Evolutionary conservation across 2,888 invertebrate genomes (phyloP).

Genomic region (Eudasyphora cyanicolor): DNA sequence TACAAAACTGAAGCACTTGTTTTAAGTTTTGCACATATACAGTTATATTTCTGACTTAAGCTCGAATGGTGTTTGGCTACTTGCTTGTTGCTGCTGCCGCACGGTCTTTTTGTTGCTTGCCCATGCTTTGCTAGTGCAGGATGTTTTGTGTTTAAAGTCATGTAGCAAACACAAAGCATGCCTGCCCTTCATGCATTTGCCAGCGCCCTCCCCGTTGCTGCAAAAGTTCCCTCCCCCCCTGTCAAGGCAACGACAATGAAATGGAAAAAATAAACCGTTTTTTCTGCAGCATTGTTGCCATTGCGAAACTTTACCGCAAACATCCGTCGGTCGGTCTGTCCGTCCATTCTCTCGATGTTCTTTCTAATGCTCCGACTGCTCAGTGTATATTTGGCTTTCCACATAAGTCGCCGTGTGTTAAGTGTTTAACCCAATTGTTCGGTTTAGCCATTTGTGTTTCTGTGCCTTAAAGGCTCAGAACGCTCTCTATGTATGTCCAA

Average conservation of each 20-base stretch:
- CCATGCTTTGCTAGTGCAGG: background rate
- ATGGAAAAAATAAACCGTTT: conserved; percentile 46
- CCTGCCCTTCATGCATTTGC: conserved; percentile 62
- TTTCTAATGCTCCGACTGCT: conserved; percentile 10
- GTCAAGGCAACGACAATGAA: conserved; percentile 26
- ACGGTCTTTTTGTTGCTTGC: conserved; percentile 1
- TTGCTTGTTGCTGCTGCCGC: conserved; percentile 9
- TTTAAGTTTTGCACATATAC: conserved; percentile 48
- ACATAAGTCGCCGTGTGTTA: conserved; percentile 20
- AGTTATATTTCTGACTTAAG: conserved; percentile 31
- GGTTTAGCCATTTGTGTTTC: conserved; percentile 29
- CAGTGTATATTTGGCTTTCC: background rate
- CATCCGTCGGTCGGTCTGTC: conserved; percentile 50
- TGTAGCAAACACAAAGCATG: conserved; percentile 50
- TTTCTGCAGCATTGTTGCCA: conserved; percentile 11
- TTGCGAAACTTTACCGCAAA: conserved; percentile 44
- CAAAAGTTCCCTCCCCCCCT: background rate
- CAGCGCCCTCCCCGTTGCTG: background rate
- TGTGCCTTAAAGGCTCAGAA: conserved; percentile 31
- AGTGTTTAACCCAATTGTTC: conserved; percentile 38
- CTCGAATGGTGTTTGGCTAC: conserved; percentile 19
- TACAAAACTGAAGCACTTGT: conserved; percentile 62
- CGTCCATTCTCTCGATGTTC: background rate
- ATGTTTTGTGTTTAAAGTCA: conserved; percentile 47
- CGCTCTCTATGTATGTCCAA: conserved; percentile 34